Percentiles rank a stretch among this genome's conserved stretches.
These are phyloP conservation scores for Mobula birostris DNA, from an alignment of 2,113 vertebrate species.

Conservation along the genomic window DNA sequence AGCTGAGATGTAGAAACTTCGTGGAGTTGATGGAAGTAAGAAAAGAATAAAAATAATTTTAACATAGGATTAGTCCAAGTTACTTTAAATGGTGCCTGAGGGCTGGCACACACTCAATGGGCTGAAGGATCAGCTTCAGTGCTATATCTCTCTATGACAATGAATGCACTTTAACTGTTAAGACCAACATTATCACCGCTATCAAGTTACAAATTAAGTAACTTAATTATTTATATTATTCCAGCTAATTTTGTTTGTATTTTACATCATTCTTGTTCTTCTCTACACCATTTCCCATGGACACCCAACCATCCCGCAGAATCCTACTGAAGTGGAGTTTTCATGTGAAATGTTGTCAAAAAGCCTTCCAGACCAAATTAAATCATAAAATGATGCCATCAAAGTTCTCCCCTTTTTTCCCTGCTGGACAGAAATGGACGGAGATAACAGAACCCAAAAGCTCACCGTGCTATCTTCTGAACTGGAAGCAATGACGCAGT, in stretches of 20 bases:
- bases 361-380: not conserved
- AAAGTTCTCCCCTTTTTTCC: not conserved
- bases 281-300: not conserved
- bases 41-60: no score
- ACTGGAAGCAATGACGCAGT: slow-evolving; percentile 82
- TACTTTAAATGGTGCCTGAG: no score
- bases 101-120: no score
- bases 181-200: no score
- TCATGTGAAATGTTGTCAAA: not conserved
- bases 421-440: not conserved
- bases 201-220: not conserved
- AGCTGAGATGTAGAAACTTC: no score
- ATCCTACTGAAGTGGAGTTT: not conserved
- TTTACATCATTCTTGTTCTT: not conserved
- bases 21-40: no score
- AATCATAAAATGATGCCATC: not conserved
- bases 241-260: not conserved
- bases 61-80: no score
- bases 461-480: slow-evolving; percentile 83
- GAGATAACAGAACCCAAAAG: slow-evolving; percentile 30
- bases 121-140: no score
- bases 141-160: not conserved
- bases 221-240: not conserved
- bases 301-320: not conserved
- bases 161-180: no score